phyloP scores from a whole-genome alignment of 2,888 invertebrate species.

The Machimus atricapillus region DNA sequence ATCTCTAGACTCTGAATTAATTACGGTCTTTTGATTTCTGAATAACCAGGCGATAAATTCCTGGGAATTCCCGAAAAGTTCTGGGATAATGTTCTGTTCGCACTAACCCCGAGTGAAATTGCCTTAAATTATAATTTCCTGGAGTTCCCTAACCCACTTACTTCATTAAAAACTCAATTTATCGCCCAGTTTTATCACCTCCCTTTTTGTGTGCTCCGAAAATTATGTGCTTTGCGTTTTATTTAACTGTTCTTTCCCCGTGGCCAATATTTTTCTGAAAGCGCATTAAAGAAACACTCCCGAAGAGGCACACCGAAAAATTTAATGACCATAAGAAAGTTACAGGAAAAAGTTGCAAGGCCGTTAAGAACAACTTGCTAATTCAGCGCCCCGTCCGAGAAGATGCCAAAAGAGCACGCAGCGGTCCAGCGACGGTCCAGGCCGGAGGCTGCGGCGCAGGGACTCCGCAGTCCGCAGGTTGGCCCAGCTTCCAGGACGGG shows the following conservation, averaged over 20 bases:
- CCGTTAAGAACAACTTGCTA: conserved; percentile 8
- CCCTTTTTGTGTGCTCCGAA: not conserved
- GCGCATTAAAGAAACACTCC: conserved; percentile 18
- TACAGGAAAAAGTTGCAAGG: conserved; percentile 25
- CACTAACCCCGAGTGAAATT: not conserved
- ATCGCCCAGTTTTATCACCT: conserved; percentile 14
- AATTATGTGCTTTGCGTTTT: conserved; percentile 6
- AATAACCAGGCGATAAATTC: not conserved
- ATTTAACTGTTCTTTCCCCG: conserved; percentile 15
- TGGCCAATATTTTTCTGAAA: conserved; percentile 23
- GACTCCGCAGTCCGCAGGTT: not conserved
- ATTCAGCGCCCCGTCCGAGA: not conserved
- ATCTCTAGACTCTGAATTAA: not conserved
- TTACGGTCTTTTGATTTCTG: not conserved
- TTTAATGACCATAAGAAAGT: conserved; percentile 1
- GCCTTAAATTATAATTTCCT: conserved; percentile 3
- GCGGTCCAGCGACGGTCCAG: not conserved
- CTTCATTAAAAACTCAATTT: conserved; percentile 18
- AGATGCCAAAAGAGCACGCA: not conserved
- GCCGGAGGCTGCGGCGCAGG: not conserved
- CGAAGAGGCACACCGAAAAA: not conserved
- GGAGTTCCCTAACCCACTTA: conserved; percentile 22
- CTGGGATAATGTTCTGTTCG: not conserved
- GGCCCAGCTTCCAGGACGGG: conserved; percentile 1
- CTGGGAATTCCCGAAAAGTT: not conserved